Base-by-base conservation (phyloP, 2,797 vertebrate genomes). In the Tenualosa ilisha region DNA sequence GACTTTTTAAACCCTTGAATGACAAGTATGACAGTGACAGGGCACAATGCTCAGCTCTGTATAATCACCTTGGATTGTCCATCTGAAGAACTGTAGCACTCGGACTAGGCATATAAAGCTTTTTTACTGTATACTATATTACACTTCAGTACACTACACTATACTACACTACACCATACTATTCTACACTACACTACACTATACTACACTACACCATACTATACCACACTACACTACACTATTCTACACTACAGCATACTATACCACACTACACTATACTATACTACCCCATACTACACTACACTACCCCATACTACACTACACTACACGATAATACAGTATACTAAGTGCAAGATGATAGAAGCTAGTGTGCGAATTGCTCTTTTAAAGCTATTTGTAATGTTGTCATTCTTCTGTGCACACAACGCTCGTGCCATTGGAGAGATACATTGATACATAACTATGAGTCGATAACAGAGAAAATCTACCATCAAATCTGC, bases 401-500 rank as follows among this genome's bases (percentile, higher is more conserved):
- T 20, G 40, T 22, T 43, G 54, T 20, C 51, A 61, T n/a, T 46
- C 11, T 22, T 84, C 46, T 75, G 43, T 82, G 6, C 84, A 46
- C 85, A 82, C 85, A 22, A 85, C 24, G 31, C 87, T 86, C 89
- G 89, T 91, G 91, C 87, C 90, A 87, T 81, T 85, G 87, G 88
- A 87, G 92, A 94, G 93, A 94, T 90, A 53, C 89, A 89, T 91
- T 87, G 92, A 93, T 94, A 94, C 95, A 95, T 95, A 95, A 94
- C 92, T 82, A 89, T 83, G 87, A 91, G 92, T 93, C 37, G 94
- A 95, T 96, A 95, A 95, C 90, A 87, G 91, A 85, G 91, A 90
- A 92, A 93, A 94, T 84, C 92, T 93, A 92, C 92, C 92, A 94
- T 96, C 94, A 95, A 93, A 95, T 91, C 91, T 91, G 92, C 93